These are phyloP conservation scores for Alloscopus bannaensis DNA, from an alignment of 2,888 invertebrate genomes.

Conservation along the genomic window DNA sequence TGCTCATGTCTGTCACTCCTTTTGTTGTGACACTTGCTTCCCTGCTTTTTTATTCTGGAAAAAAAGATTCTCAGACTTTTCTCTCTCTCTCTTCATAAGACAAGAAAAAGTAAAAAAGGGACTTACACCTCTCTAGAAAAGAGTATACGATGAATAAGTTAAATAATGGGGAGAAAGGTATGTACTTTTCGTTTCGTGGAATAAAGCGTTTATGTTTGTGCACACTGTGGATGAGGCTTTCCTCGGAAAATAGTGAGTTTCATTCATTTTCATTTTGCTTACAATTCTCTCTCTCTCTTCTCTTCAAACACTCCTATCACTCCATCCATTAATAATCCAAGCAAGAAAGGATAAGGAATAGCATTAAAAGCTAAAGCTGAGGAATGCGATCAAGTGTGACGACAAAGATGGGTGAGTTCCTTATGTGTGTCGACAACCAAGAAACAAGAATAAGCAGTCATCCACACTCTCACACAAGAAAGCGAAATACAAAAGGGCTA, in stretches of 20 bases:
- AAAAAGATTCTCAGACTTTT: background rate
- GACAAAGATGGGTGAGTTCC: slow-evolving; percentile 9
- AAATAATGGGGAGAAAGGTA: slow-evolving; percentile 40
- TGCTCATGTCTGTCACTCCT: slow-evolving; percentile 23
- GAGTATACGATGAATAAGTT: slow-evolving; percentile 24
- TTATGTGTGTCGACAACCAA: background rate
- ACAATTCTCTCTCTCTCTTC: slow-evolving; percentile 26
- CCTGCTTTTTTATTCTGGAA: no score
- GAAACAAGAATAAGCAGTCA: no score
- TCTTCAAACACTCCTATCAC: slow-evolving; percentile 33
- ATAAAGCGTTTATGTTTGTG: background rate
- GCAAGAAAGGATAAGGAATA: slow-evolving; percentile 44
- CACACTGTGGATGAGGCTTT: slow-evolving; percentile 28
- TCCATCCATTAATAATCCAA: slow-evolving; percentile 62
- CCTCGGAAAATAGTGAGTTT: background rate
- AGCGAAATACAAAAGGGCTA: no score
- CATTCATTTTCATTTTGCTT: background rate
- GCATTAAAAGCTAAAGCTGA: slow-evolving; percentile 60
- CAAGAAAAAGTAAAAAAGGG: background rate
- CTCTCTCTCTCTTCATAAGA: background rate
- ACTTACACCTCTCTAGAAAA: background rate
- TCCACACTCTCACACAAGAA: background rate
- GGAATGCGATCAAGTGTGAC: slow-evolving; percentile 48
- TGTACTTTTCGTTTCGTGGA: no score
- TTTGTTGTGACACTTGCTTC: slow-evolving; percentile 44